Base-by-base conservation (phyloP, 2,113 vertebrate genomes). In the Enhydra lutris region DNA sequence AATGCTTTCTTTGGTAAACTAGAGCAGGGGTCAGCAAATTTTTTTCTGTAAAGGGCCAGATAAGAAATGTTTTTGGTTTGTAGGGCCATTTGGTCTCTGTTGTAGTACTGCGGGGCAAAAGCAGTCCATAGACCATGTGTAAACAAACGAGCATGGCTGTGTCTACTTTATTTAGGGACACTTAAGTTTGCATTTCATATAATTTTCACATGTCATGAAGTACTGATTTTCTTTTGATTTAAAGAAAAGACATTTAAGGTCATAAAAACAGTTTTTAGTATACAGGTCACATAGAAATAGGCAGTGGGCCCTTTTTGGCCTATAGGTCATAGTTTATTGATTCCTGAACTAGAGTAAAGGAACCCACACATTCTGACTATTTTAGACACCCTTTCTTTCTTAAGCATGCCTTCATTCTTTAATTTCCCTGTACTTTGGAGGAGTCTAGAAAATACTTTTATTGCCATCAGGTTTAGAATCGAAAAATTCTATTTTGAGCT, bases 391-490 rank as follows among this genome's bases (percentile, higher is more conserved):
- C 50, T 73, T 88, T 94, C 26, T 59, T 92, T 73, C 73, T 87
- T 87, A 39, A 90, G 50, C 20, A 21, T 69, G 5, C 20, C 50
- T 87, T 95, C 15, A 47, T 71, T 95, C 36, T 10, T 65, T 63
- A 76, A 47, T 78, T 82, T 95, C 29, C 6, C 67, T 76, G 11
- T 87, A 47, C 34, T 61, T 81, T 26, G 85, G 50, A 84, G 52
- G n/a, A 78, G 45, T 95, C 57, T 87, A 79, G 74, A 85, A 96
- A 74, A 78, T 89, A 74, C 36, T 67, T 91, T 87, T 91, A 82
- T 91, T 81, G 86, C 57, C 29, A 42, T n/a, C 26, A 88, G 29
- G 11, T 63, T 96, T 88, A 65, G 42, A 87, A 80, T 84, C 94
- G 78, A 34, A 79, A 78, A 79, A 88, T 79, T 88, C 24, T 52